phyloP scores from a whole-genome alignment of 2,888 invertebrate species.

The Amiota communis region DNA sequence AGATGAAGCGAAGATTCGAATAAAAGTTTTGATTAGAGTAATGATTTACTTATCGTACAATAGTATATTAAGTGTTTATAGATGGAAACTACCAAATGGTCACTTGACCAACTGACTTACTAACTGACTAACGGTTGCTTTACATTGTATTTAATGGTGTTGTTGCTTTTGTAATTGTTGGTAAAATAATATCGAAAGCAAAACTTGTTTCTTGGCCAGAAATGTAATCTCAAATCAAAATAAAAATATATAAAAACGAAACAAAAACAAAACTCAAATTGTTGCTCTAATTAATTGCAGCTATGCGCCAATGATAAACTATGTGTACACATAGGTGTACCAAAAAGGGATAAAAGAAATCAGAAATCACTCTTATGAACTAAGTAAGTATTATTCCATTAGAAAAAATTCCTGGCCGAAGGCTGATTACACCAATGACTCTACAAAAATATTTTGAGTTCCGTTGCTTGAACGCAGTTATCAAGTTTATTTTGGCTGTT shows the following conservation, averaged over 20 bases:
- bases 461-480: no score
- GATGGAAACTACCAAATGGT: not conserved
- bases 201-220: slow-evolving; percentile 12
- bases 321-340: not conserved
- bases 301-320: slow-evolving; percentile 18
- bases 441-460: no score
- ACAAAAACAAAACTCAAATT: slow-evolving; percentile 10
- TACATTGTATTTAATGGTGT: not conserved
- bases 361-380: not conserved
- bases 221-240: not conserved
- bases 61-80: no score
- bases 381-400: no score
- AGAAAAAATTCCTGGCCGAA: no score
- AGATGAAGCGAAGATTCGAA: no score
- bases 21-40: no score
- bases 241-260: slow-evolving; percentile 20
- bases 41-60: no score
- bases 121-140: not conserved
- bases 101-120: slow-evolving; percentile 6
- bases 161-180: slow-evolving; percentile 7
- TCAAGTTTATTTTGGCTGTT: no score
- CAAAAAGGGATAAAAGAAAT: not conserved
- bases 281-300: slow-evolving; percentile 30
- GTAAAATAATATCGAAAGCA: slow-evolving; percentile 14
- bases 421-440: no score